Base-by-base conservation (phyloP, 2,888 invertebrate genomes). In the Patella pellucida region DNA sequence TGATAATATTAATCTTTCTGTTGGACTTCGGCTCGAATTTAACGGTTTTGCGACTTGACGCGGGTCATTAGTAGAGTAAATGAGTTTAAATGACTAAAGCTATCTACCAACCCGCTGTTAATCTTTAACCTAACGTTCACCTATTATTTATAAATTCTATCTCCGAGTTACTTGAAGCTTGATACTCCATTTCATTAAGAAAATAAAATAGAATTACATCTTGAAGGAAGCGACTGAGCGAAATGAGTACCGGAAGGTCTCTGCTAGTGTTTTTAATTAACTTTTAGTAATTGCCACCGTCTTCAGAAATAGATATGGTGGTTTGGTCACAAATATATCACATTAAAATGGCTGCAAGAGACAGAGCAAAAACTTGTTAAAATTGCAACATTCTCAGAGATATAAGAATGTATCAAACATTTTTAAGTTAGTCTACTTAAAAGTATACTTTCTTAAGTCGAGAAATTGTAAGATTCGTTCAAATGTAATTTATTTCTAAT, bases 191-290 rank as follows among this genome's bases (percentile, higher is more conserved):
- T 62, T 62, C 62, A 62, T 62, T 62, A 62, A 62, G 62, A 62
- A 62, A 62, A 62, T 62, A 62, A 62, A 62, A 62, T 62, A 62
- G 62, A 62, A 62, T 62, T 62, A 62, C 62, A 62, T 62, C 19
- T 62, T 62, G 62, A 23, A 62, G 62, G 62, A 62, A 23, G 62
- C 62, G 62, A 23, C 62, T 62, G 23, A 23, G 62, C 62, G 62
- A 62, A 62, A 62, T 62, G 62, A 62, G 19, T 62, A 23, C 19
- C 19, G 23, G 62, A 62, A 62, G 23, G 62, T 23, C 23, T 41
- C 41, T 19, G 62, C 23, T 62, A 23, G 23, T 62, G 62, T 62
- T 62, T 62, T 62, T 62, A 62, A 62, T 62, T 62, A 62, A 62
- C 62, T 62, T 23, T 62, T 23, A 62, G 62, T 62, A 62, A 62